Percentiles rank a stretch among this genome's conserved stretches.
phyloP scores from a whole-genome alignment of 2,888 invertebrate species.

The Hirtodrosophila trivittata region DNA sequence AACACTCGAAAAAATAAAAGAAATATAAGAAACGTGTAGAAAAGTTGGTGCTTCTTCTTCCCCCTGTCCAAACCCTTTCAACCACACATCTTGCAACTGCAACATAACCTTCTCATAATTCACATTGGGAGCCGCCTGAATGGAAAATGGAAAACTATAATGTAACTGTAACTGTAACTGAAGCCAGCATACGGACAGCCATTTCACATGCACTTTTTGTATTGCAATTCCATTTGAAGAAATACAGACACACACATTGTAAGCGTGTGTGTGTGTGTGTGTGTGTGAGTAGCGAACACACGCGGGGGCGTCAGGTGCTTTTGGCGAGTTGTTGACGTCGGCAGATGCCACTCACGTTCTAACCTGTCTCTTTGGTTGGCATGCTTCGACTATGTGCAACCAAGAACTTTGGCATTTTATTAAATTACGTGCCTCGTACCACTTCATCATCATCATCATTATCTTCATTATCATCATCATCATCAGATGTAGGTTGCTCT shows the following conservation, averaged over 20 bases:
- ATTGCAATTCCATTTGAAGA: conserved; percentile 44
- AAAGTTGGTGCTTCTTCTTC: no score
- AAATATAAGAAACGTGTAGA: no score
- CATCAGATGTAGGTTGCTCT: conserved; percentile 36
- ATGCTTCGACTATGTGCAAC: conserved; percentile 52
- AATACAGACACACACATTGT: not conserved
- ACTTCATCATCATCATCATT: not conserved
- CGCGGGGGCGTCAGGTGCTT: conserved; percentile 47
- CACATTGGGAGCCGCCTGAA: conserved; percentile 21
- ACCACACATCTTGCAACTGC: not conserved
- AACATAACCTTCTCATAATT: conserved; percentile 21
- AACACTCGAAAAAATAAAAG: not conserved
- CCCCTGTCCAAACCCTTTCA: no score
- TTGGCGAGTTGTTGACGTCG: conserved; percentile 18
- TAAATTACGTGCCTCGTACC: conserved; percentile 66
- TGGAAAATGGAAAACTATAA: not conserved
- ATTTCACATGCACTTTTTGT: conserved; percentile 30
- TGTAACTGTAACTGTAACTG: conserved; percentile 17
- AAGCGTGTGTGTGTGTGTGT: conserved; percentile 30
- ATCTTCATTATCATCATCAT: not conserved
- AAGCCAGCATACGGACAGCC: conserved; percentile 13
- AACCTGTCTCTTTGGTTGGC: conserved; percentile 20
- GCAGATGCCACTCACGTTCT: conserved; percentile 55
- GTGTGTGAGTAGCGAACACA: conserved; percentile 26
- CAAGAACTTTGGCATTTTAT: conserved; percentile 74